These are phyloP conservation scores for Cynocephalus volans DNA, from an alignment of 2,113 vertebrate species.

Conservation along the genomic window DNA sequence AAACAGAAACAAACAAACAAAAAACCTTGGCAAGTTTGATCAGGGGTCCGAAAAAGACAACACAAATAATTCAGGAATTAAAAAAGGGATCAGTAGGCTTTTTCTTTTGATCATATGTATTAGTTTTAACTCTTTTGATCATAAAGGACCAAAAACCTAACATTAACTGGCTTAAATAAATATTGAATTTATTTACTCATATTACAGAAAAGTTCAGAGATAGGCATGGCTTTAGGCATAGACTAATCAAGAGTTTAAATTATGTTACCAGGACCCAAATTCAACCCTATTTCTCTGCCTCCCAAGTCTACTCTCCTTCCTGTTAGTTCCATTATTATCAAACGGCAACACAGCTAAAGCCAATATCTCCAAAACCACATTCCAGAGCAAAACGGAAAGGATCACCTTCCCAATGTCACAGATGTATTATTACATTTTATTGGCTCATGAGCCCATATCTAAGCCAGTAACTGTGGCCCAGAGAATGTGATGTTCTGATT, in stretches of 20 bases:
- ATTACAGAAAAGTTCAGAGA: neutral
- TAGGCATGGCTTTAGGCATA: neutral
- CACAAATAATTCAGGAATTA: neutral
- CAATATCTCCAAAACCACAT: neutral
- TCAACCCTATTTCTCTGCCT: neutral
- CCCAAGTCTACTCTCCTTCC: neutral
- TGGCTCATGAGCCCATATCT: neutral
- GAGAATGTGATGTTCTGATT: neutral
- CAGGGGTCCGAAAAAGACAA: neutral
- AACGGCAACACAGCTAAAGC: neutral
- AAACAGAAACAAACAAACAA: neutral
- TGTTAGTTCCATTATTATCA: neutral
- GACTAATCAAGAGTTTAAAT: neutral
- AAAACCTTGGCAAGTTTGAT: neutral
- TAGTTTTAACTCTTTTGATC: slow-evolving; percentile 26
- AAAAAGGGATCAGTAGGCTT: neutral
- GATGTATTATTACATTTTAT: neutral
- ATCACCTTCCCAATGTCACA: neutral
- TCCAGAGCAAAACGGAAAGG: neutral
- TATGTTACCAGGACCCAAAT: neutral
- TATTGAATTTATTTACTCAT: neutral
- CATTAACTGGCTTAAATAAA: neutral
- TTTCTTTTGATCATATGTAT: neutral
- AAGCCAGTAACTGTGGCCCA: neutral
- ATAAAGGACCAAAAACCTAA: neutral